A percentile compares a stretch with the other conserved stretches of the same genome.
Conservation (phyloP, 2,113 vertebrate genomes). For the Sander vitreus region DNA sequence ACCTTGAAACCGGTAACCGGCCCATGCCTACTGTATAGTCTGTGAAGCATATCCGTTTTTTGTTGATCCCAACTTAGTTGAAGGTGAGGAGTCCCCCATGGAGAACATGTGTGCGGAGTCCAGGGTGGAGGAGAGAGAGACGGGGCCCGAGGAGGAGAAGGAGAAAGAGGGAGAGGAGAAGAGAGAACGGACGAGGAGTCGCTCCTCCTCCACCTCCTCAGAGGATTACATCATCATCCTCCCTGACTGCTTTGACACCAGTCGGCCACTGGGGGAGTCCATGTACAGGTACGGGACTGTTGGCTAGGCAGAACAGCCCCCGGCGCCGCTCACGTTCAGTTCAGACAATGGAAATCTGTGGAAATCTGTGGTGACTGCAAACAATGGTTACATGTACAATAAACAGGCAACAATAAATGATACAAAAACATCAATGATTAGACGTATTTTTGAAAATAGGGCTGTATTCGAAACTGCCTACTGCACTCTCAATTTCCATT, state of each 20-base stretch:
- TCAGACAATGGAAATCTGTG: neutral
- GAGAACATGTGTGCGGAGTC: conserved; percentile 61
- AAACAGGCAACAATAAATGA: neutral
- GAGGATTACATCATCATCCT: conserved; percentile 97
- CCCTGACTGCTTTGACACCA: conserved; percentile 96
- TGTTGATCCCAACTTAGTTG: conserved; percentile 47
- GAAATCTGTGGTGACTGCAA: neutral
- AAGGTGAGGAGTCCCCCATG: conserved; percentile 57
- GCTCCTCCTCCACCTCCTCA: conserved; percentile 91
- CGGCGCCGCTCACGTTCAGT: neutral
- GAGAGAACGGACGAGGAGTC: conserved; percentile 83
- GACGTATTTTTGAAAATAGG: too few species aligned
- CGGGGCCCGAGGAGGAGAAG: conserved; percentile 54
- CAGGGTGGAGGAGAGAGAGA: conserved; percentile 30
- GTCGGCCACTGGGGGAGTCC: conserved; percentile 92
- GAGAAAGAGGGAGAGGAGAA: conserved; percentile 74
- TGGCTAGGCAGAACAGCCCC: neutral
- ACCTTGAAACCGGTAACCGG: too few species aligned
- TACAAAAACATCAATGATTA: too few species aligned
- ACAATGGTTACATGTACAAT: neutral
- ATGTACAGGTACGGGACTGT: conserved; percentile 86
- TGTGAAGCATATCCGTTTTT: neutral
- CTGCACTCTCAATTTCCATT: too few species aligned
- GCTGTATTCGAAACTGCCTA: too few species aligned
- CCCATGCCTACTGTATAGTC: neutral